A percentile compares a stretch with the other conserved stretches of the same genome.
Evolutionary conservation across 2,888 invertebrate genomes (phyloP).

Genomic region (Ligdia adustata): DNA sequence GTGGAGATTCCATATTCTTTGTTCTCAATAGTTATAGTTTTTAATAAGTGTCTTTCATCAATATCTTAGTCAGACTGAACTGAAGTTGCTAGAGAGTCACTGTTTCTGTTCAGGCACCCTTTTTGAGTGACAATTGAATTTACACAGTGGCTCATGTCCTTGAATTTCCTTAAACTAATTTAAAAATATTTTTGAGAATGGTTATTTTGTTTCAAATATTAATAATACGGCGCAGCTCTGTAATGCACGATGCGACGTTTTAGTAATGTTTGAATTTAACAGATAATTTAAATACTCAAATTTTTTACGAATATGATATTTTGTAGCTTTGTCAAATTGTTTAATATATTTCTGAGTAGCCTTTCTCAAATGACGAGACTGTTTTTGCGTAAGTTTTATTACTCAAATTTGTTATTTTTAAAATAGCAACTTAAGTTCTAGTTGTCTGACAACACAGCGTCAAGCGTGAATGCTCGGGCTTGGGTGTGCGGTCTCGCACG

Average conservation of each 20-base stretch:
- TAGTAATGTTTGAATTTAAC: no score
- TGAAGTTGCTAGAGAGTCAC: slow-evolving; percentile 16
- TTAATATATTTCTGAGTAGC: neutral
- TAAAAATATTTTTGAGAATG: slow-evolving; percentile 8
- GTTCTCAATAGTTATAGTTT: no score
- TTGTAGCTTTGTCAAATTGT: no score
- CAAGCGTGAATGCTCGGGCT: slow-evolving; percentile 83
- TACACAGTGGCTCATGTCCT: slow-evolving; percentile 2
- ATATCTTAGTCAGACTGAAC: slow-evolving; percentile 23
- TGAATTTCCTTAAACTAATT: no score
- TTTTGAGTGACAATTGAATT: slow-evolving; percentile 5
- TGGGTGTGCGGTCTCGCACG: slow-evolving; percentile 70
- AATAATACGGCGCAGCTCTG: slow-evolving; percentile 1
- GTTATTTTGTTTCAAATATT: neutral
- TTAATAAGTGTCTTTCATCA: slow-evolving; percentile 15
- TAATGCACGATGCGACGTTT: slow-evolving; percentile 5
- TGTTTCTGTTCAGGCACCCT: slow-evolving; percentile 5
- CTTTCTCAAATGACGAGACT: slow-evolving; percentile 5
- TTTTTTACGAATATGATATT: no score
- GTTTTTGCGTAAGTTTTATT: no score
- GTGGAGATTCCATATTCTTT: no score
- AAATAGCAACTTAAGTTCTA: slow-evolving; percentile 31
- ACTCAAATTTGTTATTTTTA: no score
- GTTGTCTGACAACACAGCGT: slow-evolving; percentile 59
- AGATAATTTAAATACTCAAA: no score